Evolutionary conservation across 2,888 invertebrate genomes (phyloP).

Genomic region (Fabriciana adippe): DNA sequence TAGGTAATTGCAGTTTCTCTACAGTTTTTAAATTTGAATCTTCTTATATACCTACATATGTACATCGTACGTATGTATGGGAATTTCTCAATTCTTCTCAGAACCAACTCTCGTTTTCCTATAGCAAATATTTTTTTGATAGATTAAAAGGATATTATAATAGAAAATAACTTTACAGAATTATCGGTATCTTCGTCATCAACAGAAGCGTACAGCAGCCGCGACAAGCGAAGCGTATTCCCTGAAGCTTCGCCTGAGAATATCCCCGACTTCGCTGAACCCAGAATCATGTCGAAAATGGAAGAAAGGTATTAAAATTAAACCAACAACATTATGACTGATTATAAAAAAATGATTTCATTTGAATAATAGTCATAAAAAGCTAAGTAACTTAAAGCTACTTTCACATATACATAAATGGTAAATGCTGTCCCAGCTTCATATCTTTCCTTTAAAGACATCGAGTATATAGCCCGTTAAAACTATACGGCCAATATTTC

Average conservation of each 20-base stretch:
- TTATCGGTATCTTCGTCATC: constrained; percentile 40
- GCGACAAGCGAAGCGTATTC: constrained; percentile 68
- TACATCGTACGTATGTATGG: too few relatives aligned
- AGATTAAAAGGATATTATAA: too few relatives aligned
- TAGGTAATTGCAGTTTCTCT: constrained; percentile 52
- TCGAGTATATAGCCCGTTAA: constrained; percentile 27
- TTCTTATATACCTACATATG: not conserved
- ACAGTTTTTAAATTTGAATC: not conserved
- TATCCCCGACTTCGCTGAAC: constrained; percentile 56
- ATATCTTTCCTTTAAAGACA: constrained; percentile 10
- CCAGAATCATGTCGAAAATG: constrained; percentile 53
- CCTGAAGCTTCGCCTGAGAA: constrained; percentile 54
- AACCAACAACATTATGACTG: too few relatives aligned
- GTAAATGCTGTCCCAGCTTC: too few relatives aligned
- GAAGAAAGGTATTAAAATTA: constrained; percentile 58
- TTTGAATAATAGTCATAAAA: too few relatives aligned
- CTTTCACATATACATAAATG: too few relatives aligned
- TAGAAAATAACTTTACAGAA: constrained; percentile 32
- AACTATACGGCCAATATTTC: constrained; percentile 37
- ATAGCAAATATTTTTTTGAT: too few relatives aligned
- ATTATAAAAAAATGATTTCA: too few relatives aligned
- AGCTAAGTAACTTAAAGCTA: too few relatives aligned
- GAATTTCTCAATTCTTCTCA: not conserved
- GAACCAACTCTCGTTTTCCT: too few relatives aligned
- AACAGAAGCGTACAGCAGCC: constrained; percentile 38